Evolutionary conservation across 2,888 invertebrate genomes (phyloP).

Genomic region (Oligia fasciuncula): DNA sequence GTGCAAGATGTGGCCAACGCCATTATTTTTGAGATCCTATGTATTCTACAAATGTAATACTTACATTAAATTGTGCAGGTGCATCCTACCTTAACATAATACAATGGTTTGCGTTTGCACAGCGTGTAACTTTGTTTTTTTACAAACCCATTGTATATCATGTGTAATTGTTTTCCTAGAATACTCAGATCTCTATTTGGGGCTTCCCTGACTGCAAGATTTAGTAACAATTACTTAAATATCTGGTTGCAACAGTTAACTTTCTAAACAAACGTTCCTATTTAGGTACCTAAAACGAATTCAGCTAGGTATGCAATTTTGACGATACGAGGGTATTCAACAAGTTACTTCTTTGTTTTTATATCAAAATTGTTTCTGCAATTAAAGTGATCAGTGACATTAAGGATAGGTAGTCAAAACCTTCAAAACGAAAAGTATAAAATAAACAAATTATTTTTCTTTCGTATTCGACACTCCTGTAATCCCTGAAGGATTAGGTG

Average conservation of each 20-base stretch:
- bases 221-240: neutral
- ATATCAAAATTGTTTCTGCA: no score
- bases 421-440: no score
- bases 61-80: neutral
- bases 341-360: neutral
- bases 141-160: neutral
- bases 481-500: no score
- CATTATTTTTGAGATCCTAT: neutral
- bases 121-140: neutral
- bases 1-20: neutral
- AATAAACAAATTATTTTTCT: neutral
- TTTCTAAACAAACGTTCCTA: neutral
- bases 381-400: no score
- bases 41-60: neutral
- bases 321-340: no score
- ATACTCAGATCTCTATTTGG: neutral
- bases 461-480: neutral
- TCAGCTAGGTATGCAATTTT: no score
- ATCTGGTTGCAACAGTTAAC: neutral
- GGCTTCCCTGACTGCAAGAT: constrained; percentile 14
- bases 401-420: no score
- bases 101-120: neutral
- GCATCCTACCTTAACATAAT: neutral
- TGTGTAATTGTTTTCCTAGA: neutral
- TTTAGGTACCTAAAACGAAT: no score